Conservation (phyloP, 2,888 invertebrate genomes). For the Trissoscelio sp. region DNA sequence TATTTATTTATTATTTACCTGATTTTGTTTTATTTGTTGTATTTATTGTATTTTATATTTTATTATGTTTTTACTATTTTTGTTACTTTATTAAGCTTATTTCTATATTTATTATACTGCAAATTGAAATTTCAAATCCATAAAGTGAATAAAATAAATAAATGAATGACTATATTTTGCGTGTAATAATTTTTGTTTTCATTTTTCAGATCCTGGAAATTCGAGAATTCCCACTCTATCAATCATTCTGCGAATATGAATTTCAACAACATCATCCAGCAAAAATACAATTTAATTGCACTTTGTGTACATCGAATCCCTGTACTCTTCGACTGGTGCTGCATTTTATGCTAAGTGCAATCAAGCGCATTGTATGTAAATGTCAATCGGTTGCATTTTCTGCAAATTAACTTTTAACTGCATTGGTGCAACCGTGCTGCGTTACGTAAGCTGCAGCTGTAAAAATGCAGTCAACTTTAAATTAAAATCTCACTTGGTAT, state of each 20-base stretch:
- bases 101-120: no score
- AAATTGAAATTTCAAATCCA: no score
- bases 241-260: constrained; percentile 18
- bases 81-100: no score
- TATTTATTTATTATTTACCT: no score
- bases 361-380: constrained; percentile 62
- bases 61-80: no score
- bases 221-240: constrained; percentile 13
- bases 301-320: constrained; percentile 32
- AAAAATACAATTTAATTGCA: constrained; percentile 60
- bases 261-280: constrained; percentile 24
- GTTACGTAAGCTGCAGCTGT: constrained; percentile 33
- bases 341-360: constrained; percentile 53
- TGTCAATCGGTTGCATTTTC: constrained; percentile 62
- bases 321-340: constrained; percentile 11
- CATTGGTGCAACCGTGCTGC: constrained; percentile 42
- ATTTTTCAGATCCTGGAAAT: no score
- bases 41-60: no score
- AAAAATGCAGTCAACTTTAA: constrained; percentile 27
- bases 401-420: constrained; percentile 58
- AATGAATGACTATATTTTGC: no score
- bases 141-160: no score
- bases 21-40: no score
- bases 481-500: constrained; percentile 29
- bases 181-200: no score